Evolutionary conservation across 1,140 invertebrate species (phyloP).

Genomic region (Oreohelix idahoensis): DNA sequence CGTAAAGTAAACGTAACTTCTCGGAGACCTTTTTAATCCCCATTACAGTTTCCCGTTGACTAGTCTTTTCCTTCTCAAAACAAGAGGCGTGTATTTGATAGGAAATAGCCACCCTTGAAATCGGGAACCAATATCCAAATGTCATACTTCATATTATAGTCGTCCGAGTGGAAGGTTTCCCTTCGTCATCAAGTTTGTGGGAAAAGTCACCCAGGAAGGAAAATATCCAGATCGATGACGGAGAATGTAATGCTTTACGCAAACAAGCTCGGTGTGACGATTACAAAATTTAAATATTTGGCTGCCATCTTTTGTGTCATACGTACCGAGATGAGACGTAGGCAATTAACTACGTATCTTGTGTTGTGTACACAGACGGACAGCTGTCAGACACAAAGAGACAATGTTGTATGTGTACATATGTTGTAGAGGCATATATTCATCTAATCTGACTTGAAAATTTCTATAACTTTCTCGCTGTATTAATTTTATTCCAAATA

Average conservation of each 20-base stretch:
- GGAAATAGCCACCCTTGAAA: not conserved
- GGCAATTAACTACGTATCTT: too few relatives aligned
- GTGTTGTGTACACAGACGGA: too few relatives aligned
- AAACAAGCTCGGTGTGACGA: not conserved
- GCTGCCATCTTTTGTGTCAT: too few relatives aligned
- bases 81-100: not conserved
- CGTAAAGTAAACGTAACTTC: not conserved
- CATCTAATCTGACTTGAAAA: too few relatives aligned
- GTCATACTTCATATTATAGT: not conserved
- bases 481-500: too few relatives aligned
- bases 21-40: not conserved
- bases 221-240: not conserved
- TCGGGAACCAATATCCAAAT: not conserved
- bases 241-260: not conserved
- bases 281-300: not conserved
- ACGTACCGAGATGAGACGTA: too few relatives aligned
- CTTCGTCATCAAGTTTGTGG: not conserved
- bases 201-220: not conserved
- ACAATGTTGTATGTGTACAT: too few relatives aligned
- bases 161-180: not conserved
- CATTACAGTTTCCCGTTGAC: not conserved
- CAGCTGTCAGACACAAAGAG: too few relatives aligned
- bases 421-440: too few relatives aligned
- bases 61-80: not conserved
- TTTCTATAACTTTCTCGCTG: too few relatives aligned